phyloP scores from a whole-genome alignment of 1,140 invertebrate species.

The Conus betulinus region DNA sequence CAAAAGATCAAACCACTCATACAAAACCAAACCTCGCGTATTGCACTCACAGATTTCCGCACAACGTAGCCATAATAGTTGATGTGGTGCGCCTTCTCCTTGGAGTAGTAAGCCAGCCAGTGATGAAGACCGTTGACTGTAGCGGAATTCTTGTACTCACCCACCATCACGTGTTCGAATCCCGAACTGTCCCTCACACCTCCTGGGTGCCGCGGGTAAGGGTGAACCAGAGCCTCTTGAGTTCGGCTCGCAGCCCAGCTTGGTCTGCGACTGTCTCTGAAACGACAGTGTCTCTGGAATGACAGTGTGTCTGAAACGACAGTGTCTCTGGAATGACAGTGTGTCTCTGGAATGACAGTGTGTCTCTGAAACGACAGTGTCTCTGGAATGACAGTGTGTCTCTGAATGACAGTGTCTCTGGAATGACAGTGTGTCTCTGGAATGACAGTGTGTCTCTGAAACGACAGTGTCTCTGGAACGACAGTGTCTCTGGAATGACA shows the following conservation, averaged over 20 bases:
- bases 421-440: too few species aligned
- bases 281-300: background rate
- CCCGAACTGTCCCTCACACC: slow-evolving; percentile 64
- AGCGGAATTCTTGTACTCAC: slow-evolving; percentile 65
- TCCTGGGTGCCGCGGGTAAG: slow-evolving; percentile 60
- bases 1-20: too few species aligned
- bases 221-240: slow-evolving; percentile 72
- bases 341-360: too few species aligned
- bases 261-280: slow-evolving; percentile 39
- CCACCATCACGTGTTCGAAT: slow-evolving; percentile 76
- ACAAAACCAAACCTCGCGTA: too few species aligned
- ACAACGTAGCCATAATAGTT: slow-evolving; percentile 73
- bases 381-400: too few species aligned
- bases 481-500: too few species aligned
- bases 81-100: slow-evolving; percentile 68
- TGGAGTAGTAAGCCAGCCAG: slow-evolving; percentile 73
- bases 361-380: too few species aligned
- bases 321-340: too few species aligned
- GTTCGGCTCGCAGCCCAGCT: slow-evolving; percentile 14
- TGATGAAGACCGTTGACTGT: slow-evolving; percentile 75
- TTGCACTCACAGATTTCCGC: slow-evolving; percentile 52
- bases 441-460: too few species aligned
- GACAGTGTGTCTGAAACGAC: too few species aligned
- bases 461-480: too few species aligned
- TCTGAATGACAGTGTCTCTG: too few species aligned